Evolutionary conservation across 2,888 invertebrate species (phyloP), one percentile per base, ranked within the genome.

Genomic region (Scelioninae gen. 1): DNA sequence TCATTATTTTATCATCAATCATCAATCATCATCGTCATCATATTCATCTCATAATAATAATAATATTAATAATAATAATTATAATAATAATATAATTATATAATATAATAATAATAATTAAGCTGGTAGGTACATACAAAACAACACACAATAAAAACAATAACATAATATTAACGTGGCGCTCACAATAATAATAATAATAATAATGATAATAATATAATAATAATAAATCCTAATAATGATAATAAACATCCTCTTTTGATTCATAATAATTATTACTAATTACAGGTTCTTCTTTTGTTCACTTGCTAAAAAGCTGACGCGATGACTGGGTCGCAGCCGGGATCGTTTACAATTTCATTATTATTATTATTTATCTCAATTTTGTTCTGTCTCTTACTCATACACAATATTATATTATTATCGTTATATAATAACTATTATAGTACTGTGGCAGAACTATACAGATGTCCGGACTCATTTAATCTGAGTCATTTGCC

Each of bases 101-200:
- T 45, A 62, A 87, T 88, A 87, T 71, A 53, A 78, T 65, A 71
- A 77, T 77, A 76, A 65, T 88, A 81, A 80, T 69, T 81, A 81
- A 89, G 88, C 88, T 88, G 90, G 89, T 91, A 90, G 88, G 88
- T 90, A 93, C 92, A 93, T 93, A 93, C 92, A 93, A 93, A 93
- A 93, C 93, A 93, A 93, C 92, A 92, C 92, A 91, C 92, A 92
- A 92, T 92, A 91, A 92, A 92, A 92, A 92, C 92, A 92, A 92
- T 92, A 92, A 92, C 91, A 92, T 91, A 91, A 92, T 92, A 91
- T 91, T 91, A 92, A 92, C 91, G 90, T 90, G 91, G 90, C 91
- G 91, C 89, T 90, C 91, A 92, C 91, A 81, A 68, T 80, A 81
- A 81, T 81, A 81, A 75, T 80, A 92, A 91, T 92, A 92, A 91